phyloP scores from a whole-genome alignment of 2,888 invertebrate genomes.

The Phyllotreta striolata region DNA sequence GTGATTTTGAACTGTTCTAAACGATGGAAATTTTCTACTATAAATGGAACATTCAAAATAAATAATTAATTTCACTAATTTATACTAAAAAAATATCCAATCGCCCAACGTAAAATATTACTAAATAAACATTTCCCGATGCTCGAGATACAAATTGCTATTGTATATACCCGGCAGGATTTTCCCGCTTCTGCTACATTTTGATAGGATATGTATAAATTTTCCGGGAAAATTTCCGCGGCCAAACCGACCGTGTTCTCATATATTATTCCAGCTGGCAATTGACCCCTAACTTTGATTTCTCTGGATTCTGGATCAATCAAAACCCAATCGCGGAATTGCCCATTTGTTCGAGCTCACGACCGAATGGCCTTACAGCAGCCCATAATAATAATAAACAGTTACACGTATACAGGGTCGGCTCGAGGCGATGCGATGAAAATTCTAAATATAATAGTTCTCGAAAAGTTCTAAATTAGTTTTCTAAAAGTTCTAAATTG shows the following conservation, averaged over 20 bases:
- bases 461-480: background rate
- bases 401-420: slow-evolving; percentile 6
- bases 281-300: slow-evolving; percentile 16
- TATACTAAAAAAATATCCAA: too few relatives aligned
- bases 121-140: too few relatives aligned
- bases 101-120: too few relatives aligned
- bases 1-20: too few relatives aligned
- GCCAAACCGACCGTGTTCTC: slow-evolving; percentile 2
- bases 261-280: slow-evolving; percentile 17
- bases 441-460: background rate
- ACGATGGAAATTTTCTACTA: too few relatives aligned
- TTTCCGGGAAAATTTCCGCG: background rate
- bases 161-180: too few relatives aligned
- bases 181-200: too few relatives aligned
- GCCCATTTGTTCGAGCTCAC: slow-evolving; percentile 21
- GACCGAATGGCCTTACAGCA: slow-evolving; percentile 4
- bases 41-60: too few relatives aligned
- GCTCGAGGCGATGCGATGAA: background rate
- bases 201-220: slow-evolving; percentile 6
- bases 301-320: slow-evolving; percentile 17
- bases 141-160: too few relatives aligned
- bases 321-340: slow-evolving; percentile 21
- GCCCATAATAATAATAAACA: slow-evolving; percentile 1
- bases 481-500: too few relatives aligned
- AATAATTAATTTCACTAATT: too few relatives aligned